Conservation (phyloP, 2,113 vertebrate species). For the Pteronura brasiliensis region DNA sequence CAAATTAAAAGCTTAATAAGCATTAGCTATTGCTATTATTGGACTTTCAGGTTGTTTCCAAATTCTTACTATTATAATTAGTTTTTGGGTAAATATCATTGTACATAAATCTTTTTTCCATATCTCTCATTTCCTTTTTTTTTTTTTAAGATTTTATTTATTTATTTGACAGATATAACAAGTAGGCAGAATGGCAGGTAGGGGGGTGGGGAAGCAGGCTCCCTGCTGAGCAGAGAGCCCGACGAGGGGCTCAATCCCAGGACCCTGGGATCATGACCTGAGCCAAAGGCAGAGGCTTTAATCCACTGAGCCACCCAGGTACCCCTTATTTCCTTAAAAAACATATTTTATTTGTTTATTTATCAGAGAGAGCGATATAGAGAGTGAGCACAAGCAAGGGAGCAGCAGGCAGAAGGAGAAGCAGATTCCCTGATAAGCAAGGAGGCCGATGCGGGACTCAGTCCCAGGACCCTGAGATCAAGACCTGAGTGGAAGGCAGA, state of each 20-base stretch:
- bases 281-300: not conserved
- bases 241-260: not conserved
- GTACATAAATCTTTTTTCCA: not conserved
- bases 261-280: not conserved
- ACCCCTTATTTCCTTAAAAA: no score
- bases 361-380: no score
- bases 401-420: not conserved
- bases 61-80: slow-evolving; percentile 19
- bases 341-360: no score
- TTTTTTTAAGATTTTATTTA: no score
- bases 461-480: not conserved
- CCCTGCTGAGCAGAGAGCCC: not conserved
- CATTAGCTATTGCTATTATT: not conserved
- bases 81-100: not conserved
- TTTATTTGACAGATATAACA: not conserved
- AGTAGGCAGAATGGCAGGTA: not conserved
- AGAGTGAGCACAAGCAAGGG: no score
- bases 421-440: not conserved
- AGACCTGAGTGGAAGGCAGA: not conserved
- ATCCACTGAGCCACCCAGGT: not conserved
- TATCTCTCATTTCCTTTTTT: not conserved
- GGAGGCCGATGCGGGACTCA: not conserved
- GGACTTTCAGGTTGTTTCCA: not conserved
- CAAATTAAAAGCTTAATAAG: not conserved
- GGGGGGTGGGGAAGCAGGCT: not conserved